Evolutionary conservation across 1,140 invertebrate species (phyloP).

Genomic region (Varroa destructor): DNA sequence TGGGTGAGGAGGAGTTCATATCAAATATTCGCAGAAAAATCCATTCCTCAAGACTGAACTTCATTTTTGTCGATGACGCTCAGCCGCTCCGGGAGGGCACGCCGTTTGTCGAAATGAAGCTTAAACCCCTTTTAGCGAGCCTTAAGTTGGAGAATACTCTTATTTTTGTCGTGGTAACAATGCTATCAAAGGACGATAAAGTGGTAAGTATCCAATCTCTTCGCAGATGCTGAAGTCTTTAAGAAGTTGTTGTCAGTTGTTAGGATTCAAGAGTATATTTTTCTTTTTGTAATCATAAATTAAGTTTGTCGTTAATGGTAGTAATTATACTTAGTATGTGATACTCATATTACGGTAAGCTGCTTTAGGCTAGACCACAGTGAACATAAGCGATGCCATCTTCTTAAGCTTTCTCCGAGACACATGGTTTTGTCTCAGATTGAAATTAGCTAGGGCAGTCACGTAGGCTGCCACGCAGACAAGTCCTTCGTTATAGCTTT

Average conservation of each 20-base stretch:
- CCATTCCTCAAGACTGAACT: conserved; percentile 8
- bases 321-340: too few species aligned
- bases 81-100: background rate
- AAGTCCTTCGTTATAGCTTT: too few species aligned
- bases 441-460: too few species aligned
- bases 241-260: background rate
- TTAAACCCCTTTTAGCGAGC: background rate
- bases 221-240: background rate
- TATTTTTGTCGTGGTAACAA: conserved; percentile 1
- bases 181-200: background rate
- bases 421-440: too few species aligned
- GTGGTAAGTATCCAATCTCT: background rate
- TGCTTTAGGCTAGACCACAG: too few species aligned
- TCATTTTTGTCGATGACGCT: conserved; percentile 4
- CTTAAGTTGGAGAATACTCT: conserved; percentile 12
- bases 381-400: too few species aligned
- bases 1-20: background rate
- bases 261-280: background rate
- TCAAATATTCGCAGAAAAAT: background rate
- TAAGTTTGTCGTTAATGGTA: too few species aligned
- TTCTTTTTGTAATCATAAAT: too few species aligned
- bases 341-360: too few species aligned
- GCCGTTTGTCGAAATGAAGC: conserved; percentile 12
- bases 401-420: too few species aligned
- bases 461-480: too few species aligned